phyloP scores from a whole-genome alignment of 2,797 vertebrate species.

The Gila robusta region DNA sequence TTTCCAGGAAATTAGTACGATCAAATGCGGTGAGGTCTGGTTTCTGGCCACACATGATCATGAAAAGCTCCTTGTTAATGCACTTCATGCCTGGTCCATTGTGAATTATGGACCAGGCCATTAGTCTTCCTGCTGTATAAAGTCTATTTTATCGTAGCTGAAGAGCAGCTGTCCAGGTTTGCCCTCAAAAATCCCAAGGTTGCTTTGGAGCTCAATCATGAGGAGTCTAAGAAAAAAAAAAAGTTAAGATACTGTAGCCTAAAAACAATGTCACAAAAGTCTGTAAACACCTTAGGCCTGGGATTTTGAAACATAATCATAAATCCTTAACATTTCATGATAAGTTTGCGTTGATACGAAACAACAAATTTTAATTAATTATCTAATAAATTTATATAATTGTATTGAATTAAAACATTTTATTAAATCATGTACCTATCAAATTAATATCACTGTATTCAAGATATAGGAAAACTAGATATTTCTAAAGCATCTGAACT shows the following conservation, averaged over 20 bases:
- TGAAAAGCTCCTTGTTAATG: constrained; percentile 3
- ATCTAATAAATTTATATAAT: too few relatives aligned
- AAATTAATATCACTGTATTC: background rate
- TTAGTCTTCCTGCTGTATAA: constrained; percentile 29
- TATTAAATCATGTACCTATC: background rate
- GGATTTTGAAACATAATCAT: too few relatives aligned
- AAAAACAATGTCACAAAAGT: too few relatives aligned
- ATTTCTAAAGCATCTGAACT: too few relatives aligned
- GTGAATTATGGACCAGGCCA: constrained; percentile 20
- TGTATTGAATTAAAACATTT: too few relatives aligned
- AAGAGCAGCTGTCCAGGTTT: constrained; percentile 2
- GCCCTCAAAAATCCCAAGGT: constrained; percentile 17
- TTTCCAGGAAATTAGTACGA: background rate
- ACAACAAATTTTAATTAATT: too few relatives aligned
- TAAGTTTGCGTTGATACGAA: too few relatives aligned
- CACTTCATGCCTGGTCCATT: constrained; percentile 16
- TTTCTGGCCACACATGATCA: constrained; percentile 37
- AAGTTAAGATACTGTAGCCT: too few relatives aligned
- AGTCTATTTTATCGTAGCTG: background rate
- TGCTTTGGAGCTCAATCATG: constrained; percentile 24
- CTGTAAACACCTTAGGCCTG: too few relatives aligned
- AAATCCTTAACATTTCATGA: too few relatives aligned
- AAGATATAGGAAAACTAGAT: background rate
- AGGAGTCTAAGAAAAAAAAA: background rate
- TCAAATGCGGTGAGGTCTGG: constrained; percentile 8